These are phyloP conservation scores for Pogonomyrmex barbatus DNA, from an alignment of 1,140 invertebrate species.

Conservation along the genomic window DNA sequence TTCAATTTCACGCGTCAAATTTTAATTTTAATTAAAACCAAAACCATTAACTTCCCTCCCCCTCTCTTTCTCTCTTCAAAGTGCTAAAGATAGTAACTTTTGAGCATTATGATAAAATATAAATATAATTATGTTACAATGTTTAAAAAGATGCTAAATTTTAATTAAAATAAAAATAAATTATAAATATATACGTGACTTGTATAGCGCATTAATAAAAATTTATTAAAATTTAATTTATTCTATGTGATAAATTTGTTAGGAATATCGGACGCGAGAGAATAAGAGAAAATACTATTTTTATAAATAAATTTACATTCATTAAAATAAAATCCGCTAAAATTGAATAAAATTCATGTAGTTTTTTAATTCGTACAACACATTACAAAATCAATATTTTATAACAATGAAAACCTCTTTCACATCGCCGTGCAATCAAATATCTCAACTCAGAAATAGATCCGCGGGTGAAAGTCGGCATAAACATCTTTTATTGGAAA, in stretches of 20 bases:
- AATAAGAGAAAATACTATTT: not conserved
- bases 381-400: constrained; percentile 15
- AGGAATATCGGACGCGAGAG: not conserved
- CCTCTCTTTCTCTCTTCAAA: not conserved
- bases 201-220: not conserved
- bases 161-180: constrained; percentile 14
- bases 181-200: not conserved
- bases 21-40: constrained; percentile 32
- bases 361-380: not conserved
- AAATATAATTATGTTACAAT: not conserved
- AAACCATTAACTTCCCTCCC: not conserved
- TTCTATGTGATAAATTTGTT: not conserved
- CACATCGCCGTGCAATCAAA: constrained; percentile 2
- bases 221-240: constrained; percentile 11
- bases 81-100: not conserved
- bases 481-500: constrained; percentile 72
- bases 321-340: not conserved
- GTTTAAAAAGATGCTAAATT: not conserved
- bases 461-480: constrained; percentile 25
- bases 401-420: not conserved
- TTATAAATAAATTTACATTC: constrained; percentile 14
- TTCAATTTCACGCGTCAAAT: not conserved
- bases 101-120: not conserved
- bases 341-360: not conserved
- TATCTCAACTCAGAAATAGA: not conserved